These are phyloP conservation scores for Drosophila orena DNA, from an alignment of 1,140 invertebrate genomes.

Conservation along the genomic window DNA sequence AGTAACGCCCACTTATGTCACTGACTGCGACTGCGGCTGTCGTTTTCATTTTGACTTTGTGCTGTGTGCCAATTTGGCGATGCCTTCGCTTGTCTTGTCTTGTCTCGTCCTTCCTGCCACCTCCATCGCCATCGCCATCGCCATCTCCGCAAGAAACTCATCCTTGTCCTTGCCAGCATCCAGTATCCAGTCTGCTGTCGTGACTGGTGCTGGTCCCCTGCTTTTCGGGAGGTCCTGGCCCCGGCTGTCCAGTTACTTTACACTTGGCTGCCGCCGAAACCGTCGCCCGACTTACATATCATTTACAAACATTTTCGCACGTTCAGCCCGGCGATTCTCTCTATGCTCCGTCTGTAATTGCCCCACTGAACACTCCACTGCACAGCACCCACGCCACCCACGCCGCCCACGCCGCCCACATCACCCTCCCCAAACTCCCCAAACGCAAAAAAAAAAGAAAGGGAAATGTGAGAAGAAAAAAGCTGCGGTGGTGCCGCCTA, in stretches of 20 bases:
- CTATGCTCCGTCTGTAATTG: conserved; percentile 73
- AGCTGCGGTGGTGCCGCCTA: conserved; percentile 54
- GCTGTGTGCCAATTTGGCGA: conserved; percentile 50
- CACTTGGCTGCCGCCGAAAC: conserved; percentile 73
- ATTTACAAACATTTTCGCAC: conserved; percentile 71
- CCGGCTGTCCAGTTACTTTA: conserved; percentile 49
- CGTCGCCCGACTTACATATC: conserved; percentile 60
- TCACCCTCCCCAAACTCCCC: neutral
- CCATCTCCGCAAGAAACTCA: conserved; percentile 6
- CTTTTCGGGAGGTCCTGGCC: conserved; percentile 19
- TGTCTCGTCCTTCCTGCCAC: conserved; percentile 15
- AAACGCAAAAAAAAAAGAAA: neutral
- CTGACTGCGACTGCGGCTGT: conserved; percentile 35
- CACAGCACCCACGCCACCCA: no score
- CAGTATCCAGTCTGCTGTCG: conserved; percentile 2
- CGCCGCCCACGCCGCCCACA: no score
- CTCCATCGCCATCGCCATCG: neutral
- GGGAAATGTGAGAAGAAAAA: no score
- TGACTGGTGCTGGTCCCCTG: conserved; percentile 4
- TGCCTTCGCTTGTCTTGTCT: conserved; percentile 45
- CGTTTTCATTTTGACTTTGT: conserved; percentile 56
- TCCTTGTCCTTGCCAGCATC: conserved; percentile 11
- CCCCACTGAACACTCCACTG: conserved; percentile 23
- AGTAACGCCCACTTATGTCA: conserved; percentile 45
- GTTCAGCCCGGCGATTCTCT: conserved; percentile 54